Evolutionary conservation across 2,113 vertebrate genomes (phyloP).

Genomic region (Thamnophis sirtalis): DNA sequence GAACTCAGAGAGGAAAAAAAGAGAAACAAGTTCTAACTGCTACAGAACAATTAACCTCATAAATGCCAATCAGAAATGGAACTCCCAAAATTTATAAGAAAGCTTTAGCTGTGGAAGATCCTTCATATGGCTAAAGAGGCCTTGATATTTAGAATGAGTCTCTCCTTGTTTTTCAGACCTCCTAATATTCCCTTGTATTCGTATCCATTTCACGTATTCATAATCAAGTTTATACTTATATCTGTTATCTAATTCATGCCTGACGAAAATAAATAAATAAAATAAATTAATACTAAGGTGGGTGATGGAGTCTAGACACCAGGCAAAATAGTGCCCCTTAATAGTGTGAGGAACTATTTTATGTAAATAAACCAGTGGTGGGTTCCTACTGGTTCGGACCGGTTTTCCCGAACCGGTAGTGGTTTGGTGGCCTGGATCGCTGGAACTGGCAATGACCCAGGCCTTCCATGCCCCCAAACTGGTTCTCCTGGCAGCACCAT

Average conservation of each 20-base stretch:
- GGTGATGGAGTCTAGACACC: neutral
- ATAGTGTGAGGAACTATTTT: neutral
- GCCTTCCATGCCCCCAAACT: no score
- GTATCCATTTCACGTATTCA: no score
- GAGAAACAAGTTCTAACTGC: neutral
- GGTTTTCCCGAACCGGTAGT: no score
- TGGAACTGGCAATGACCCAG: no score
- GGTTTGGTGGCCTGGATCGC: no score
- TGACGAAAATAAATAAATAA: no score
- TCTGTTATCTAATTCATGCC: no score
- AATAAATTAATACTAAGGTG: neutral
- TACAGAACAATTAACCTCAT: neutral
- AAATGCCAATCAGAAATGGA: neutral
- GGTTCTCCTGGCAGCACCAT: no score
- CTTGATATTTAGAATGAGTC: neutral
- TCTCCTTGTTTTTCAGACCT: neutral
- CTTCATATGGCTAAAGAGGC: neutral
- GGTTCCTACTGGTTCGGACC: no score
- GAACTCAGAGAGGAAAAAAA: neutral
- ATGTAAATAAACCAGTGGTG: neutral
- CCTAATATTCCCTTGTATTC: no score
- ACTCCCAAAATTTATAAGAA: neutral
- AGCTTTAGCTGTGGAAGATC: neutral
- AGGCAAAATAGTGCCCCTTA: neutral
- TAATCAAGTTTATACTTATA: no score